These are phyloP conservation scores for Leptothorax acervorum DNA, from an alignment of 2,888 invertebrate genomes.

Conservation along the genomic window DNA sequence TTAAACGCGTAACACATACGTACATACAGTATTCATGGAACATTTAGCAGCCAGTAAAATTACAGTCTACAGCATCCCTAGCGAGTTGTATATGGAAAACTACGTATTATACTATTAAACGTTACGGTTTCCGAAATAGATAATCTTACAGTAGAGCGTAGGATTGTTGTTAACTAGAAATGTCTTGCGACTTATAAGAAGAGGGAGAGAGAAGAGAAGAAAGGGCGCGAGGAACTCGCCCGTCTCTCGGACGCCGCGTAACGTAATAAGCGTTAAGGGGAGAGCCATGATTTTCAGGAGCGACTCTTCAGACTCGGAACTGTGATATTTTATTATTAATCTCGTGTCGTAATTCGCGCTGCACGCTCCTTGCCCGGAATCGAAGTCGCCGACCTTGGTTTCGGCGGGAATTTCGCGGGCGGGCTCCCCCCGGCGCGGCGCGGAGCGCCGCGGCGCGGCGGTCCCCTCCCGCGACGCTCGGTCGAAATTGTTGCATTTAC, in stretches of 20 bases:
- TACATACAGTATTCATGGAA: slow-evolving; percentile 84
- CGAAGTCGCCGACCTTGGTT: slow-evolving; percentile 62
- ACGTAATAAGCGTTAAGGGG: slow-evolving; percentile 70
- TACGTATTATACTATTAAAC: slow-evolving; percentile 81
- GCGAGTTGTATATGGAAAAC: slow-evolving; percentile 82
- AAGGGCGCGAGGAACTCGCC: slow-evolving; percentile 57
- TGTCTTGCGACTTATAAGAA: slow-evolving; percentile 72
- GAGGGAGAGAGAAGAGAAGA: background rate
- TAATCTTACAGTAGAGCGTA: slow-evolving; percentile 82
- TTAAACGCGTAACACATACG: slow-evolving; percentile 68
- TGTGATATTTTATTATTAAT: slow-evolving; percentile 84
- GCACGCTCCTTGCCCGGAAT: slow-evolving; percentile 66
- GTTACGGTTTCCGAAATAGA: slow-evolving; percentile 81
- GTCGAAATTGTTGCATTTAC: slow-evolving; percentile 74
- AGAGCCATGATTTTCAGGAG: slow-evolving; percentile 78
- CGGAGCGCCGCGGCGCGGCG: background rate
- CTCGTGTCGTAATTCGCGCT: slow-evolving; percentile 76
- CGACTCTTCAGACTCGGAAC: slow-evolving; percentile 81
- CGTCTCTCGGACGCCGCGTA: slow-evolving; percentile 73
- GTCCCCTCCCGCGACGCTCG: slow-evolving; percentile 49
- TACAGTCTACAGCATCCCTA: slow-evolving; percentile 82
- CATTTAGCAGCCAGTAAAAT: slow-evolving; percentile 83
- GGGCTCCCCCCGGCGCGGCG: background rate
- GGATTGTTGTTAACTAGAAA: slow-evolving; percentile 83
- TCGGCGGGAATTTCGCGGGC: slow-evolving; percentile 57